Conservation (phyloP, 2,797 vertebrate species). For the Rallus crepitans region DNA sequence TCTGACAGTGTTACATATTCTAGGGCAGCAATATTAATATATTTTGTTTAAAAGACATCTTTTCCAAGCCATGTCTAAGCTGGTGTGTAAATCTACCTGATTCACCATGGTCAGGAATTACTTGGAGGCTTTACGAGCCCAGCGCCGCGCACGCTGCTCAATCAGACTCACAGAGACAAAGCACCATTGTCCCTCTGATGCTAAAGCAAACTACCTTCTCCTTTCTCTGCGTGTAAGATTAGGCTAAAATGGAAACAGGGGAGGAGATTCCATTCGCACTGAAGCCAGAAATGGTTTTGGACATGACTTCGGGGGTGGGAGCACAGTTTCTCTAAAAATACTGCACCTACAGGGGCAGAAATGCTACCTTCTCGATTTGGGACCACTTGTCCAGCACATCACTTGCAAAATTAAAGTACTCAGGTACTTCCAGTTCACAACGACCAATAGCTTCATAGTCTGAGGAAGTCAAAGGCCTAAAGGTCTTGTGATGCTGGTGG, state of each 20-base stretch:
- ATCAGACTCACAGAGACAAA: not conserved
- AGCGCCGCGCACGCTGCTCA: not conserved
- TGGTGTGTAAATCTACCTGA: not conserved
- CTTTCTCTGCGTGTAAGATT: not conserved
- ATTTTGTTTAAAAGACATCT: not conserved
- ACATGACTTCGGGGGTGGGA: not conserved
- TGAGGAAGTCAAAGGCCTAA: slow-evolving; percentile 70
- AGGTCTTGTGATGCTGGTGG: not conserved
- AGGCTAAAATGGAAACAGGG: not conserved
- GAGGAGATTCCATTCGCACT: not conserved
- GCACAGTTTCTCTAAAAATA: not conserved
- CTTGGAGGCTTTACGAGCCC: not conserved
- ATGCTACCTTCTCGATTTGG: slow-evolving; percentile 78
- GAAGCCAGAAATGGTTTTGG: not conserved
- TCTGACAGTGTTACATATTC: not conserved
- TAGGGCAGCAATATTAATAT: not conserved
- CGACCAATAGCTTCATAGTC: slow-evolving; percentile 75
- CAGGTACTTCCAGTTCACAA: slow-evolving; percentile 67
- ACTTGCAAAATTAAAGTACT: slow-evolving; percentile 83
- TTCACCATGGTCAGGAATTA: not conserved
- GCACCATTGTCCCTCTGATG: not conserved
- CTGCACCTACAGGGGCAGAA: not conserved
- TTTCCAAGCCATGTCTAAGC: not conserved
- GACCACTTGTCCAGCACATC: slow-evolving; percentile 84
- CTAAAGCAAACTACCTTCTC: not conserved